Percentiles rank a stretch among this genome's conserved stretches.
Evolutionary conservation across 2,113 vertebrate species (phyloP).

Genomic region (Catharus bicknelli): DNA sequence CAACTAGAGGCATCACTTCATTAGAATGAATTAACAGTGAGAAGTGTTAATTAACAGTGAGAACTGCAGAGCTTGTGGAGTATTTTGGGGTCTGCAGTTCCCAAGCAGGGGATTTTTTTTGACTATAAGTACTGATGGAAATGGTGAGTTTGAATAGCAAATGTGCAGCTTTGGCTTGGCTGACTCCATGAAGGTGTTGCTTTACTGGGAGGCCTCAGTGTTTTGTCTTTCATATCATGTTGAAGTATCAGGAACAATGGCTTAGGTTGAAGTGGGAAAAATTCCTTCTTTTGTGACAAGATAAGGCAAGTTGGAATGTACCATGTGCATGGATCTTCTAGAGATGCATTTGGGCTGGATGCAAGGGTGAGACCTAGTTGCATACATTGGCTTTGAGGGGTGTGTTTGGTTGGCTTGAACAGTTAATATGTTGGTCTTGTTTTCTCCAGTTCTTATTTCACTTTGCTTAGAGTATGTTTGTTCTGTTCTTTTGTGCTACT

Average conservation of each 20-base stretch:
- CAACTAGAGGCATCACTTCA: neutral
- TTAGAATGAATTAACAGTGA: neutral
- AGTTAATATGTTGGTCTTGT: neutral
- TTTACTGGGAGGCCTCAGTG: neutral
- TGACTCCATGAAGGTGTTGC: neutral
- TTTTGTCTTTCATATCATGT: neutral
- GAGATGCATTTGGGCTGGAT: neutral
- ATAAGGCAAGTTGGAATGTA: neutral
- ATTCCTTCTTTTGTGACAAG: neutral
- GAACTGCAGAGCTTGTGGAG: neutral
- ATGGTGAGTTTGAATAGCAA: neutral
- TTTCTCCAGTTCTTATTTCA: neutral
- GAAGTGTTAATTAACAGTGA: neutral
- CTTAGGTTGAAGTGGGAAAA: neutral
- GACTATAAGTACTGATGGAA: neutral
- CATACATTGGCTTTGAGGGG: accelerated
- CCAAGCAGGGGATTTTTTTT: neutral
- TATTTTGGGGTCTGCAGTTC: neutral
- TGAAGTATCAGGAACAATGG: neutral
- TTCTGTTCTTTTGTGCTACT: neutral
- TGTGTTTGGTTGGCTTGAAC: neutral
- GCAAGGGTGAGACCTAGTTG: neutral
- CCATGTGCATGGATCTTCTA: neutral
- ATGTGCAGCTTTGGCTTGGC: neutral
- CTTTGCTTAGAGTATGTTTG: neutral